These are phyloP conservation scores for Riparia riparia DNA, from an alignment of 2,113 vertebrate genomes.

Conservation along the genomic window DNA sequence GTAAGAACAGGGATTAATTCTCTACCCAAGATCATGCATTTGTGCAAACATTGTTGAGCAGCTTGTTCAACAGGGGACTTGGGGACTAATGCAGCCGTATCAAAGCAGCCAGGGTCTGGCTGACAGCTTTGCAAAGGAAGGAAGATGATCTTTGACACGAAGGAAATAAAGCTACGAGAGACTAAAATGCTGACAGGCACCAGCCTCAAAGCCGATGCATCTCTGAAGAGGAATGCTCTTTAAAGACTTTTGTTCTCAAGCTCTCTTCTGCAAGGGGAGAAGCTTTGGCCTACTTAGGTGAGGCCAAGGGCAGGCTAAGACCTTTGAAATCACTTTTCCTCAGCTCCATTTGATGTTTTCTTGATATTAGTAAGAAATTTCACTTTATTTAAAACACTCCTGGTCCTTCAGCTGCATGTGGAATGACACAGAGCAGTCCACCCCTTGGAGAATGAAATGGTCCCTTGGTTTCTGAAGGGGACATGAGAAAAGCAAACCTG, in stretches of 20 bases:
- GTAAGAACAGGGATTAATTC: slow-evolving; percentile 32
- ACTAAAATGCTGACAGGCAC: slow-evolving; percentile 43
- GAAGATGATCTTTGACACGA: slow-evolving; percentile 47
- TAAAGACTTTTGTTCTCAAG: slow-evolving; percentile 24
- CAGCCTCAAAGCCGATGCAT: not conserved
- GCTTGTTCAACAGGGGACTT: slow-evolving; percentile 44
- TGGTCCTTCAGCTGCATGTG: not conserved
- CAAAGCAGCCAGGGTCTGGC: slow-evolving; percentile 42
- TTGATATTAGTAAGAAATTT: not conserved
- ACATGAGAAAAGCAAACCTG: not conserved
- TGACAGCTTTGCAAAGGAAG: slow-evolving; percentile 57
- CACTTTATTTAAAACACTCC: not conserved
- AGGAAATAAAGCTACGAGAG: slow-evolving; percentile 52
- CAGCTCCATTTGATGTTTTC: not conserved
- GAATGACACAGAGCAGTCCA: not conserved
- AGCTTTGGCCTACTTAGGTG: slow-evolving; percentile 2
- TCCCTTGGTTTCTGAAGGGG: not conserved
- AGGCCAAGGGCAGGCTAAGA: slow-evolving; percentile 30
- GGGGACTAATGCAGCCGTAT: not conserved
- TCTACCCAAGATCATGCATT: slow-evolving; percentile 11
- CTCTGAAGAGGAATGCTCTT: slow-evolving; percentile 34
- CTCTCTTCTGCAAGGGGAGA: slow-evolving; percentile 4
- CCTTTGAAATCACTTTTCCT: slow-evolving; percentile 1
- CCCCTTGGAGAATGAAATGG: not conserved
- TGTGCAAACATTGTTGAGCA: slow-evolving; percentile 44